A percentile compares a stretch with the other conserved stretches of the same genome.
Conservation (phyloP, 1,140 invertebrate species). For the Musca domestica region DNA sequence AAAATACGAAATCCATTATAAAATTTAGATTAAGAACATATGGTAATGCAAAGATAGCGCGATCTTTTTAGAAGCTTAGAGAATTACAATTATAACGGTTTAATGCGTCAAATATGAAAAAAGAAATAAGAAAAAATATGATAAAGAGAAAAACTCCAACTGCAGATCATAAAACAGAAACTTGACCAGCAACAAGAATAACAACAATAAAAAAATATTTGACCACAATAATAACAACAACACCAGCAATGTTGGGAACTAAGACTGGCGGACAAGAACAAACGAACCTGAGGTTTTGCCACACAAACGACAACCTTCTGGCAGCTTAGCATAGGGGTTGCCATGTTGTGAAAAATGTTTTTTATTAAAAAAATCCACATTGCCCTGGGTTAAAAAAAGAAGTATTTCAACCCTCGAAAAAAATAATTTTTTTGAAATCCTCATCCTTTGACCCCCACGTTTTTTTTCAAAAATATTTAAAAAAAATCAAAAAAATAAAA, state of each 20-base stretch:
- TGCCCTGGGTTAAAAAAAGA: too few species aligned
- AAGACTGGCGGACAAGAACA: neutral
- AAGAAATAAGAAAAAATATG: neutral
- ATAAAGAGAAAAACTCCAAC: too few species aligned
- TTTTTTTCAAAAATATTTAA: too few species aligned
- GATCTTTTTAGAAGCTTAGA: neutral
- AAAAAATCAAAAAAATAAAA: too few species aligned
- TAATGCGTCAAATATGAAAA: neutral
- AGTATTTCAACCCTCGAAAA: too few species aligned
- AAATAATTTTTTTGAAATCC: too few species aligned
- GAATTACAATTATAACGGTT: constrained; percentile 4
- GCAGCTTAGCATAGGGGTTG: neutral
- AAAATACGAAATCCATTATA: neutral
- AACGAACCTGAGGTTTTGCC: neutral
- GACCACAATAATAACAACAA: neutral
- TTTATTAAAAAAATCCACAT: neutral
- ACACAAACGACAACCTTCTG: neutral
- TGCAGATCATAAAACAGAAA: neutral
- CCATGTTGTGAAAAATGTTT: neutral
- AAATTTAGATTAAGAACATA: too few species aligned
- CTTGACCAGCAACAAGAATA: neutral
- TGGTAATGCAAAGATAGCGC: too few species aligned
- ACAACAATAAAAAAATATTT: neutral
- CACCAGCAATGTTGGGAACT: neutral
- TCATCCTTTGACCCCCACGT: too few species aligned